Percentiles rank a stretch among this genome's conserved stretches.
These are phyloP conservation scores for Apomyelois bistriatella DNA, from an alignment of 2,888 invertebrate genomes.

Conservation along the genomic window DNA sequence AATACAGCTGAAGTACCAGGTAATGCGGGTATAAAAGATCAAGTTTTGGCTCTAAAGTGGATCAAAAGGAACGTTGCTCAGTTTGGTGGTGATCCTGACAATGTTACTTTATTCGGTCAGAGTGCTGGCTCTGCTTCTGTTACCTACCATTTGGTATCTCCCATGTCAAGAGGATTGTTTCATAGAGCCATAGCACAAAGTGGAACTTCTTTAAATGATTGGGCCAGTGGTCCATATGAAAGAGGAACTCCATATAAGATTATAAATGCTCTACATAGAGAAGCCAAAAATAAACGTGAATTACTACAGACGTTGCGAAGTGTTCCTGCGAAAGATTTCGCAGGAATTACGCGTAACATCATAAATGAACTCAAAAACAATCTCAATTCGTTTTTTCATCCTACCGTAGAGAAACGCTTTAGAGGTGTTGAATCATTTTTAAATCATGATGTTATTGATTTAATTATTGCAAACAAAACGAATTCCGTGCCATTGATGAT, in stretches of 20 bases:
- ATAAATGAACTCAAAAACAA: constrained; percentile 32
- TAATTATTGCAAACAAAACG: constrained; percentile 44
- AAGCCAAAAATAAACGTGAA: constrained; percentile 24
- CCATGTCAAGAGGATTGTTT: constrained; percentile 48
- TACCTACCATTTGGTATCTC: constrained; percentile 49
- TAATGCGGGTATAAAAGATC: constrained; percentile 53
- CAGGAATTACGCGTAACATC: constrained; percentile 29
- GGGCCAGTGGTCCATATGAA: constrained; percentile 24
- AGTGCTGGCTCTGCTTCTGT: constrained; percentile 52
- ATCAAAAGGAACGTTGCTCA: constrained; percentile 37
- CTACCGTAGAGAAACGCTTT: constrained; percentile 34
- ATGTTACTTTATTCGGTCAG: constrained; percentile 51
- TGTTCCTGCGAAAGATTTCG: constrained; percentile 27
- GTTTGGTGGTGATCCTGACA: constrained; percentile 43
- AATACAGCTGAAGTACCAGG: constrained; percentile 50
- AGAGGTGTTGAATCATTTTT: constrained; percentile 57
- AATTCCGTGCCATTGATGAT: constrained; percentile 61
- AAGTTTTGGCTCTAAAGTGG: constrained; percentile 45
- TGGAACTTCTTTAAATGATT: constrained; percentile 36
- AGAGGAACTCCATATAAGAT: constrained; percentile 26
- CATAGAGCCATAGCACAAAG: constrained; percentile 49
- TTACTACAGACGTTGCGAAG: constrained; percentile 29
- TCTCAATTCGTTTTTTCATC: constrained; percentile 34
- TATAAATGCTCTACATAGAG: constrained; percentile 27
- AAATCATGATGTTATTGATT: constrained; percentile 46